These are phyloP conservation scores for Leptobrachium leishanense DNA, from an alignment of 2,113 vertebrate genomes.

Conservation along the genomic window DNA sequence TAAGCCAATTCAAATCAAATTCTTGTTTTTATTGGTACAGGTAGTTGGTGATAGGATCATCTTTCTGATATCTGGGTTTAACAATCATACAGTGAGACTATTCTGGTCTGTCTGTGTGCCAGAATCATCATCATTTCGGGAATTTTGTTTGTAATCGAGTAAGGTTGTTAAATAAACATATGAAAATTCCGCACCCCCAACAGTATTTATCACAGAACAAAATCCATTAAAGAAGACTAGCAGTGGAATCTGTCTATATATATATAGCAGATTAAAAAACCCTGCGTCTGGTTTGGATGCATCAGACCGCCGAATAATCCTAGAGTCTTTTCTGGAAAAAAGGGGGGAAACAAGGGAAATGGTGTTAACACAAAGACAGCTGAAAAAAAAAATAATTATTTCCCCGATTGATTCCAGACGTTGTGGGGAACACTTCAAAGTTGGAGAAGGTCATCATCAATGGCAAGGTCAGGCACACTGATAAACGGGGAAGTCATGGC, in stretches of 20 bases:
- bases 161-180: too few relatives aligned
- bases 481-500: slow-evolving; percentile 29
- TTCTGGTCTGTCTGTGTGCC: too few relatives aligned
- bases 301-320: neutral
- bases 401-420: slow-evolving; percentile 36
- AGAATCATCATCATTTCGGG: too few relatives aligned
- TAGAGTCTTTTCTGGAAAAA: neutral
- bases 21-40: too few relatives aligned
- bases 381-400: slow-evolving; percentile 30
- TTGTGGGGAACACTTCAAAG: slow-evolving; percentile 22
- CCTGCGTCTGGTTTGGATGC: neutral
- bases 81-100: too few relatives aligned
- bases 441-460: slow-evolving; percentile 36
- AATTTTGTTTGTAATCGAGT: too few relatives aligned
- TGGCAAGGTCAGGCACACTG: slow-evolving; percentile 34
- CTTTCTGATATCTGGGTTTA: too few relatives aligned
- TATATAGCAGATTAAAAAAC: neutral
- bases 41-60: too few relatives aligned
- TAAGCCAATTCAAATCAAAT: too few relatives aligned
- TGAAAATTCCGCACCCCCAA: too few relatives aligned
- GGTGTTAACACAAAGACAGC: slow-evolving; percentile 18
- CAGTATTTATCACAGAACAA: neutral
- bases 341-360: neutral
- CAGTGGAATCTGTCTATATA: neutral
- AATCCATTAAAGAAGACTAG: neutral